These are phyloP conservation scores for Thunnus thynnus DNA, from an alignment of 2,113 vertebrate species.

Conservation along the genomic window DNA sequence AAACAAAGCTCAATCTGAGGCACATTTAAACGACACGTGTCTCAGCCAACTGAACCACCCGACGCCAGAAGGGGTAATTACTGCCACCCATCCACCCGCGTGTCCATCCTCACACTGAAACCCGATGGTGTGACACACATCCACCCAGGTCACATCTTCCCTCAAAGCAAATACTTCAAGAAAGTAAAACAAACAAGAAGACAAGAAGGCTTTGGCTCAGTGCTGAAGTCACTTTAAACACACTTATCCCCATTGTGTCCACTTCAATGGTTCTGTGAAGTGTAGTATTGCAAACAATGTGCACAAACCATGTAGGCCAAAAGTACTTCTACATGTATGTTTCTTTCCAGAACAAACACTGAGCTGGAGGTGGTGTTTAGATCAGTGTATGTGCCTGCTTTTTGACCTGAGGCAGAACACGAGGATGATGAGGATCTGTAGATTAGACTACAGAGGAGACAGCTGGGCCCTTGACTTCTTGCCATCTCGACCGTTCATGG, in stretches of 20 bases:
- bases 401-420: constrained; percentile 29
- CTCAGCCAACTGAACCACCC: background rate
- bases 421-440: constrained; percentile 30
- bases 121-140: constrained; percentile 6
- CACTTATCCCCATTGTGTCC: constrained; percentile 18
- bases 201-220: background rate
- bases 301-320: background rate
- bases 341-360: background rate
- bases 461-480: constrained; percentile 65
- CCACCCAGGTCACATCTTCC: background rate
- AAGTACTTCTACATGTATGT: background rate
- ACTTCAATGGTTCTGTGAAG: background rate
- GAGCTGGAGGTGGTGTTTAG: background rate
- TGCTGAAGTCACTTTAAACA: background rate
- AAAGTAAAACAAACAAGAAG: constrained; percentile 11
- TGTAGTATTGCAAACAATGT: background rate
- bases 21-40: background rate
- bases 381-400: background rate
- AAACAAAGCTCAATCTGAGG: background rate
- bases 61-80: background rate
- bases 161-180: constrained; percentile 8
- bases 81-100: background rate
- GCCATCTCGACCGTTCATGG: constrained; percentile 43
- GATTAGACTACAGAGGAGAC: constrained; percentile 58
- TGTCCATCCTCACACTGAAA: constrained; percentile 1